These are phyloP conservation scores for Amniataba percoides DNA, from an alignment of 2,797 vertebrate genomes.

Conservation along the genomic window DNA sequence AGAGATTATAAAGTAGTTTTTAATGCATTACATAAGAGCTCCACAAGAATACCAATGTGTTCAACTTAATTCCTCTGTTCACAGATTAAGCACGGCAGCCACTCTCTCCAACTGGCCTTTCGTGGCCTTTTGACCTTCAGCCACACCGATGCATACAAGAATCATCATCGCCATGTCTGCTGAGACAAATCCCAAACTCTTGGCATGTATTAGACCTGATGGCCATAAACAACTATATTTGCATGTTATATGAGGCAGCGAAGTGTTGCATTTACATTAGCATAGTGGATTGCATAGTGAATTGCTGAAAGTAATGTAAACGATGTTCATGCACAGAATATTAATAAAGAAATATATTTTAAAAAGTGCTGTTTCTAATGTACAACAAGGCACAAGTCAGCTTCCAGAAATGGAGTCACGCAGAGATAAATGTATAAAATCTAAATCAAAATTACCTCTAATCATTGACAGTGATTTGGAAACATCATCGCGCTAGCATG, in stretches of 20 bases:
- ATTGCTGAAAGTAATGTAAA: background rate
- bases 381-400: background rate
- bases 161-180: slow-evolving; percentile 18
- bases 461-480: background rate
- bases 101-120: slow-evolving; percentile 36
- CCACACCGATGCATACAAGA: slow-evolving; percentile 4
- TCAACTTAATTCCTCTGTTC: slow-evolving; percentile 69
- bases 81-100: slow-evolving; percentile 66
- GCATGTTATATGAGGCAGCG: background rate
- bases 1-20: slow-evolving; percentile 73
- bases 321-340: background rate
- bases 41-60: slow-evolving; percentile 72
- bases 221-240: background rate
- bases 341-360: background rate
- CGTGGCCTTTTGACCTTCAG: slow-evolving; percentile 64
- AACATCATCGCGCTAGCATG: background rate
- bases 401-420: background rate
- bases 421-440: background rate
- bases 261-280: background rate
- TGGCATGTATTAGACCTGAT: background rate
- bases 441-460: background rate
- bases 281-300: background rate
- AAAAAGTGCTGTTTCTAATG: background rate
- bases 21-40: slow-evolving; percentile 62
- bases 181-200: background rate